Conservation (phyloP, 2,888 invertebrate genomes). For the Lasioglossum oenotherae region DNA sequence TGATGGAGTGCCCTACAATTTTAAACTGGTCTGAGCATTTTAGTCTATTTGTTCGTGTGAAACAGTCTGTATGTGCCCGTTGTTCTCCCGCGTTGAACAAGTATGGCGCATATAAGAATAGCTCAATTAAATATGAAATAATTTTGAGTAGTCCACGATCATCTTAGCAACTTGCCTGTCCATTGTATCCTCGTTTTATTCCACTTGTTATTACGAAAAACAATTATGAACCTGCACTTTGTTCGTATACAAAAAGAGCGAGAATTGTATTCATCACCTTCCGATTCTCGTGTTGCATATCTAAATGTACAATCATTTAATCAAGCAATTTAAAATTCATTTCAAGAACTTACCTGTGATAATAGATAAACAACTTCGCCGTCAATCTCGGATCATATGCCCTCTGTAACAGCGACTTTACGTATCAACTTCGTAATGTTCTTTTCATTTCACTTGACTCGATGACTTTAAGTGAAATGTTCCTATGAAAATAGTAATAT, state of each 20-base stretch:
- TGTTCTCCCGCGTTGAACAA: background rate
- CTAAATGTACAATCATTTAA: background rate
- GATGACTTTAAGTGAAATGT: background rate
- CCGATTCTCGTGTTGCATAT: background rate
- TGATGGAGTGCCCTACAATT: too few relatives aligned
- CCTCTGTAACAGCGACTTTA: background rate
- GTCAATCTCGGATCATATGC: background rate
- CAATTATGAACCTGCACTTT: background rate
- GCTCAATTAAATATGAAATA: too few relatives aligned
- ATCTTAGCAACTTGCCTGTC: background rate
- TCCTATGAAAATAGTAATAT: background rate
- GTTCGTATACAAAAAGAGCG: background rate
- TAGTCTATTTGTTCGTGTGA: background rate
- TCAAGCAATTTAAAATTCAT: background rate
- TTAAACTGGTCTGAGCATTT: background rate
- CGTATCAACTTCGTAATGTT: background rate
- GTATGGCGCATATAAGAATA: too few relatives aligned
- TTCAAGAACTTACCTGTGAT: background rate
- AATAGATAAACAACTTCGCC: background rate
- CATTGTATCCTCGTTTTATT: background rate
- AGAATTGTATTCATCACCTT: too few relatives aligned
- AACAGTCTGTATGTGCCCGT: background rate
- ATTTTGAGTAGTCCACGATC: background rate
- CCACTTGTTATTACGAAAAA: background rate
- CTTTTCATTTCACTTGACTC: background rate